Evolutionary conservation across 1,140 invertebrate species (phyloP).

Genomic region (Oryzaephilus surinamensis): DNA sequence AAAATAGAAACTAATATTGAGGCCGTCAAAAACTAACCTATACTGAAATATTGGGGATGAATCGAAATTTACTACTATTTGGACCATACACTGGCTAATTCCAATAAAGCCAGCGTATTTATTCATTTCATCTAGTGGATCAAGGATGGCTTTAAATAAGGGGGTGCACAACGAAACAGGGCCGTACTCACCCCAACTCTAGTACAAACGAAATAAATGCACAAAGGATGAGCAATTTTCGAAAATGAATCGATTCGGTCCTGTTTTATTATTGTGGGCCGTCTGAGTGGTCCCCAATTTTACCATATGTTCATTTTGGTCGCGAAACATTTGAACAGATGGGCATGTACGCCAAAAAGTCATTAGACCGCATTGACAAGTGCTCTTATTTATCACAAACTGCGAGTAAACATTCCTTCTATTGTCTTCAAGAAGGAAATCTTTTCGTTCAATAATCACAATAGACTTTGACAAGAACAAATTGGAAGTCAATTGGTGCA

Average conservation of each 20-base stretch:
- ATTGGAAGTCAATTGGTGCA: conserved; percentile 15
- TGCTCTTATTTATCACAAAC: no score
- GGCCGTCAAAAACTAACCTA: conserved; percentile 1
- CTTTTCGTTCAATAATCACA: no score
- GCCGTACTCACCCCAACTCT: background rate
- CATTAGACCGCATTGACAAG: no score
- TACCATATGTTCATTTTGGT: conserved; percentile 35
- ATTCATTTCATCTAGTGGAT: conserved; percentile 32
- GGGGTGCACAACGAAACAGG: conserved; percentile 18
- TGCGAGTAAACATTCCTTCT: no score
- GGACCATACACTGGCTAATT: conserved; percentile 26
- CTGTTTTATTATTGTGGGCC: conserved; percentile 10
- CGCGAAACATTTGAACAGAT: conserved; percentile 37
- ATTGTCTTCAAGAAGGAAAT: no score
- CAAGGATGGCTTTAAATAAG: conserved; percentile 29
- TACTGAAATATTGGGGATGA: background rate
- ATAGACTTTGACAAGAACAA: conserved; percentile 17
- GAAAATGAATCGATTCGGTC: background rate
- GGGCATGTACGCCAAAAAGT: conserved; percentile 35
- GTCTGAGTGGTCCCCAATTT: conserved; percentile 17
- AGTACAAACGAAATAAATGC: background rate
- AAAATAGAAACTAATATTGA: conserved; percentile 25
- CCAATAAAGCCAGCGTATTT: conserved; percentile 30
- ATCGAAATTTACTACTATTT: conserved; percentile 14
- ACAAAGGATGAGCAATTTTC: no score